Evolutionary conservation across 2,797 vertebrate genomes (phyloP), one percentile per base, ranked within the genome.

Genomic region (Poeciliopsis paucimaculata): DNA sequence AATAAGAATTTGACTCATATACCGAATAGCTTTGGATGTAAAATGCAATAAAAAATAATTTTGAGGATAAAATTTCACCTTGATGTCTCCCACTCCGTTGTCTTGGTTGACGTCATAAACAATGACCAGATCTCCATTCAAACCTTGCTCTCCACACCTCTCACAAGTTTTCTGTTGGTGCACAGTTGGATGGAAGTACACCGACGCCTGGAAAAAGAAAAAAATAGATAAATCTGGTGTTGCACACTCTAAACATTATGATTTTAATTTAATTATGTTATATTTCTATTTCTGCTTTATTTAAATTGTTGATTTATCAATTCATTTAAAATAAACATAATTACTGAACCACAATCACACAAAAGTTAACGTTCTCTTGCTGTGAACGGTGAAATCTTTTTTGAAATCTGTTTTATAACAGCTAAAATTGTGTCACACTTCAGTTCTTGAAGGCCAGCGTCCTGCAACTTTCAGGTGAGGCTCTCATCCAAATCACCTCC

Each of bases 81-180:
- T 84, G 62, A 96, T 76, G 66, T 94, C 91, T 80, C 96, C 95
- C 15, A 92, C 72, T 26, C 85, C 77, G 15, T 46, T 28, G 55
- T 77, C 57, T 84, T 95, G 94, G 31, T 93, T 89, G 23, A 96
- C 95, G 11, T 96, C 96, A 55, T 96, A 96, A 71, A 81, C 75
- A 79, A 96, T 83, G 43, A 95, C 77, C 82, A 96, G 91, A 79
- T 96, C 94, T 80, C 96, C 96, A 47, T 95, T 94, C 88, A 96
- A 62, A 34, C 95, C 94, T 3, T 92, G 45, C 31, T 93, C 79
- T 62, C 79, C 88, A 89, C 96, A 96, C 66, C 74, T 78, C 60
- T 89, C 79, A 86, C 96, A 96, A 0, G 53, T 75, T 71, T 83
- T 94, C 82, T 96, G 95, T 79, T 95, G 95, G 8, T 93, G 89